Evolutionary conservation across 2,797 vertebrate genomes (phyloP).

Genomic region (Sebastolobus alascanus): DNA sequence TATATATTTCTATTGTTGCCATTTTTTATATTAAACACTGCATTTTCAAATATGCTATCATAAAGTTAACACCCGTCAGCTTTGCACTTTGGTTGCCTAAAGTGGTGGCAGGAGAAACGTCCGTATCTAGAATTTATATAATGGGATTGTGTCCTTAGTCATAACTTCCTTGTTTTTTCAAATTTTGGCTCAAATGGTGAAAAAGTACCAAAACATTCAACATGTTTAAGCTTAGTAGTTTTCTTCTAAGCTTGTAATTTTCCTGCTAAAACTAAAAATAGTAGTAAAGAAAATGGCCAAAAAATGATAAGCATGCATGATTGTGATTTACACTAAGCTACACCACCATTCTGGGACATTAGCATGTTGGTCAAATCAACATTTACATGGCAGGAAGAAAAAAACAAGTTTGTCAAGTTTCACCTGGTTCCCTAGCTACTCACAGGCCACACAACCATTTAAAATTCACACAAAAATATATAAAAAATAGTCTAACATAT

Average conservation of each 20-base stretch:
- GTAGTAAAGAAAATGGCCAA: neutral
- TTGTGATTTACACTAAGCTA: neutral
- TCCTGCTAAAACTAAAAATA: neutral
- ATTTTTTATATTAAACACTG: neutral
- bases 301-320: neutral
- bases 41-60: neutral
- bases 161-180: neutral
- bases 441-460: slow-evolving; percentile 51
- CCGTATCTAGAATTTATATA: neutral
- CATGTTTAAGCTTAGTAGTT: neutral
- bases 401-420: neutral
- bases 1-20: neutral
- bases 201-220: neutral
- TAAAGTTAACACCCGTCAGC: neutral
- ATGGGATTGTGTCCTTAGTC: neutral
- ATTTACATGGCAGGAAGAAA: neutral
- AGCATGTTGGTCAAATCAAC: neutral
- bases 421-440: neutral
- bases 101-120: neutral
- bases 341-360: neutral
- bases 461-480: slow-evolving; percentile 50
- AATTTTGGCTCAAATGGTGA: neutral
- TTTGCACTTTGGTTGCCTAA: neutral
- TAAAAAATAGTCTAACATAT: neutral
- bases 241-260: neutral